Percentiles rank a stretch among this genome's conserved stretches.
These are phyloP conservation scores for Tapera naevia DNA, from an alignment of 2,797 vertebrate species.

Conservation along the genomic window DNA sequence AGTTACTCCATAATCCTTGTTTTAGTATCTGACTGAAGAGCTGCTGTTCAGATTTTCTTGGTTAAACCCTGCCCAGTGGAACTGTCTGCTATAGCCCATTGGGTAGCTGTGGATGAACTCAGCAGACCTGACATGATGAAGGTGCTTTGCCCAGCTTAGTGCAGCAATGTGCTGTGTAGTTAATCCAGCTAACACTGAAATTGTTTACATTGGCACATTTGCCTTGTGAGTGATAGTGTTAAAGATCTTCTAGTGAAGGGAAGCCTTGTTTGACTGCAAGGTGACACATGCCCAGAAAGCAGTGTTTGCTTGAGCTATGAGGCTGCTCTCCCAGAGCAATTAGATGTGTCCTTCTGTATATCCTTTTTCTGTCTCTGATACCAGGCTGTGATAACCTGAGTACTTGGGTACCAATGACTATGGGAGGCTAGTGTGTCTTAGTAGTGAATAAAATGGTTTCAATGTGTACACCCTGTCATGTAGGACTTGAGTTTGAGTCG, in stretches of 20 bases:
- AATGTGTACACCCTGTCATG: not conserved
- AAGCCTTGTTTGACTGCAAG: not conserved
- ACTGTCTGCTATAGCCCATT: not conserved
- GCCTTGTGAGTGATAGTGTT: not conserved
- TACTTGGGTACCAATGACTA: not conserved
- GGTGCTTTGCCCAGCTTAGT: not conserved
- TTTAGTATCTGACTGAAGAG: not conserved
- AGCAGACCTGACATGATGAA: not conserved
- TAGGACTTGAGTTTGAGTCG: not conserved
- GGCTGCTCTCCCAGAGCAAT: not conserved
- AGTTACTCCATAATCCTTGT: not conserved
- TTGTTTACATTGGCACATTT: not conserved
- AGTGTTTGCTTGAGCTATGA: not conserved
- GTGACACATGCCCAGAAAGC: not conserved
- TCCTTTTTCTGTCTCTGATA: not conserved
- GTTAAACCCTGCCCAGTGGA: not conserved
- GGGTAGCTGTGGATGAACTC: fast-evolving
- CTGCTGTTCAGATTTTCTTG: not conserved
- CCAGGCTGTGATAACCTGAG: not conserved
- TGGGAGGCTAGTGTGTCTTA: not conserved
- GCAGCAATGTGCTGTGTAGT: not conserved
- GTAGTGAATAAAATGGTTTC: not conserved
- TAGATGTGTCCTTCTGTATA: not conserved
- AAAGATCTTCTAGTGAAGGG: not conserved
- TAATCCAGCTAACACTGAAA: not conserved